Percentiles rank a stretch among this genome's conserved stretches.
Conservation (phyloP, 2,113 vertebrate genomes). For the Alligator mississippiensis region DNA sequence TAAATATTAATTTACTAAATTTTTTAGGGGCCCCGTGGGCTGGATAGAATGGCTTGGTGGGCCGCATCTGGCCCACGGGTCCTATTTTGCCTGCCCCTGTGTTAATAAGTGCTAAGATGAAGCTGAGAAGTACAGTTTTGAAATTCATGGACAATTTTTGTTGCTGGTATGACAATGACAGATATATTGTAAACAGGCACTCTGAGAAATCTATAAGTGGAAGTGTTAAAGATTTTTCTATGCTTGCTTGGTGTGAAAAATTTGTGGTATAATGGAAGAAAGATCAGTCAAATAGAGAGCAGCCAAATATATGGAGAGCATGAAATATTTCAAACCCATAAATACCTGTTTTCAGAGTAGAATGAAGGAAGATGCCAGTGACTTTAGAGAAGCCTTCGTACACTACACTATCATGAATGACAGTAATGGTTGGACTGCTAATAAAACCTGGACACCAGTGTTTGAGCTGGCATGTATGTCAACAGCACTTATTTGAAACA, state of each 20-base stretch:
- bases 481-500: neutral
- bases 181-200: neutral
- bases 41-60: no score
- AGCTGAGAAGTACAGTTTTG: neutral
- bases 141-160: neutral
- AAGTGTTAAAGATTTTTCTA: neutral
- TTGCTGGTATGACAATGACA: neutral
- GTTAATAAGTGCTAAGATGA: neutral
- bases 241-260: neutral
- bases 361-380: neutral
- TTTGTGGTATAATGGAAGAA: neutral
- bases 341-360: neutral
- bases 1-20: no score
- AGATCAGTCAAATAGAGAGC: neutral
- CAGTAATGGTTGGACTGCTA: neutral
- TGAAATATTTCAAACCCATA: neutral
- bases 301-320: neutral
- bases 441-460: neutral
- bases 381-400: neutral
- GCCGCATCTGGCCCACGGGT: no score
- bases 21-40: no score
- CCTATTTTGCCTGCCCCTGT: no score
- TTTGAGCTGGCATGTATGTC: neutral
- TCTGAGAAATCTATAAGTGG: neutral
- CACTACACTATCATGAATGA: neutral